A percentile compares a stretch with the other conserved stretches of the same genome.
phyloP scores from a whole-genome alignment of 1,140 invertebrate species.

The Ectropis grisescens region DNA sequence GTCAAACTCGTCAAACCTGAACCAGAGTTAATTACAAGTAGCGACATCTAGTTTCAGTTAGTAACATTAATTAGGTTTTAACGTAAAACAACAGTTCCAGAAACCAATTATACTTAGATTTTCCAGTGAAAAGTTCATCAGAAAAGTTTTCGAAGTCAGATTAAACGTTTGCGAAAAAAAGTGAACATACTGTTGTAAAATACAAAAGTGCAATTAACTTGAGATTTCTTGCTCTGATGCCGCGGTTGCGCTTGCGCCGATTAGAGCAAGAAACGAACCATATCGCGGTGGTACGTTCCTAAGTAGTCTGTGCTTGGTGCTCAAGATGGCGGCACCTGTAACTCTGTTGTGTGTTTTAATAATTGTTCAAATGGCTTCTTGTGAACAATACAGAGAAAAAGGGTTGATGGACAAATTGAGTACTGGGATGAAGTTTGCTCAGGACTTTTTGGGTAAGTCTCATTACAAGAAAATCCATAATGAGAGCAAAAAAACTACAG shows the following conservation, averaged over 20 bases:
- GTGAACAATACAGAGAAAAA: constrained; percentile 33
- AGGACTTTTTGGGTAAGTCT: constrained; percentile 71
- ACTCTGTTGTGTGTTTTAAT: constrained; percentile 21
- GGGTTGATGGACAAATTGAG: constrained; percentile 74
- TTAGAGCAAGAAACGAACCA: constrained; percentile 37
- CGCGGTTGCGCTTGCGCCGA: constrained; percentile 27
- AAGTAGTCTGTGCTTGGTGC: constrained; percentile 23
- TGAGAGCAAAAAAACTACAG: no score
- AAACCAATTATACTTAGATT: no score
- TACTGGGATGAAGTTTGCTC: constrained; percentile 74
- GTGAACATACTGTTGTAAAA: no score
- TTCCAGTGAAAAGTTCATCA: no score
- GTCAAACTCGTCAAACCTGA: no score
- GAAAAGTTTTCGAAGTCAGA: no score
- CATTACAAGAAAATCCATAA: neutral
- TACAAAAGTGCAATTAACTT: no score
- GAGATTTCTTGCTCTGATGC: constrained; percentile 35
- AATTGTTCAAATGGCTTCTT: constrained; percentile 19
- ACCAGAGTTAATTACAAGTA: no score
- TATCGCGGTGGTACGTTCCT: constrained; percentile 14
- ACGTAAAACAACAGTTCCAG: no score
- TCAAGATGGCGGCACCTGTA: constrained; percentile 43
- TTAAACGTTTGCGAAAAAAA: no score
- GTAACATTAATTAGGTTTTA: no score
- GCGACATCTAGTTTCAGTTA: no score